Conservation (phyloP, 2,888 invertebrate genomes). For the Desoria tigrina region DNA sequence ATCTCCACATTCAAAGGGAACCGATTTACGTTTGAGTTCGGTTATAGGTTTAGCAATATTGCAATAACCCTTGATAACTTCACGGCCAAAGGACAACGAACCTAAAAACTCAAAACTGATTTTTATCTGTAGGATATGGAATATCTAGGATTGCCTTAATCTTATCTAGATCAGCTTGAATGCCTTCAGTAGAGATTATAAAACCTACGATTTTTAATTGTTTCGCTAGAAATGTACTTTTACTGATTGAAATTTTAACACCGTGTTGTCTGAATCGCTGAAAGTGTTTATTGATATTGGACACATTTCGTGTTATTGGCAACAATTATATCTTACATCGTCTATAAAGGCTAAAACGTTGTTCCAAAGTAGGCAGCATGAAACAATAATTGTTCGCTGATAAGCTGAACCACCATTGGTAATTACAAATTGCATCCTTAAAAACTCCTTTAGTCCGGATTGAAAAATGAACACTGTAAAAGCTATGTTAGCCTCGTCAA, state of each 20-base stretch:
- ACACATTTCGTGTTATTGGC: not conserved
- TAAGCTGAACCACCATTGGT: slow-evolving; percentile 12
- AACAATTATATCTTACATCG: slow-evolving; percentile 23
- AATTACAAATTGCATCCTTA: slow-evolving; percentile 18
- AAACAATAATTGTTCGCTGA: slow-evolving; percentile 14
- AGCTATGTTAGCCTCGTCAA: slow-evolving; percentile 20
- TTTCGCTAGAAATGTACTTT: slow-evolving; percentile 2
- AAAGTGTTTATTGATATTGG: not conserved
- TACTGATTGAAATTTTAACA: slow-evolving; percentile 14
- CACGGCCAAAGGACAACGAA: not conserved
- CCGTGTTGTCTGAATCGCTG: slow-evolving; percentile 17
- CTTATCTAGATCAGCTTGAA: slow-evolving; percentile 12
- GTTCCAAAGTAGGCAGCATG: slow-evolving; percentile 22
- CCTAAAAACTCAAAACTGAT: slow-evolving; percentile 14
- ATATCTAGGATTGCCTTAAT: slow-evolving; percentile 3
- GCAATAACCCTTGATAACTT: not conserved
- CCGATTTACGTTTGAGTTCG: not conserved
- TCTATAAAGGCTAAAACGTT: slow-evolving; percentile 19
- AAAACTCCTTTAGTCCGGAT: slow-evolving; percentile 22
- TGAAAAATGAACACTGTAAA: slow-evolving; percentile 24
- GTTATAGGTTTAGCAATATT: slow-evolving; percentile 9
- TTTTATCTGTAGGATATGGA: not conserved
- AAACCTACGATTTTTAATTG: slow-evolving; percentile 13
- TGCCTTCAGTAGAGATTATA: slow-evolving; percentile 9
- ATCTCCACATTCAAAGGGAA: not conserved